Evolutionary conservation across 2,888 invertebrate species (phyloP), one percentile per base, ranked within the genome.

Genomic region (Encarsia formosa): DNA sequence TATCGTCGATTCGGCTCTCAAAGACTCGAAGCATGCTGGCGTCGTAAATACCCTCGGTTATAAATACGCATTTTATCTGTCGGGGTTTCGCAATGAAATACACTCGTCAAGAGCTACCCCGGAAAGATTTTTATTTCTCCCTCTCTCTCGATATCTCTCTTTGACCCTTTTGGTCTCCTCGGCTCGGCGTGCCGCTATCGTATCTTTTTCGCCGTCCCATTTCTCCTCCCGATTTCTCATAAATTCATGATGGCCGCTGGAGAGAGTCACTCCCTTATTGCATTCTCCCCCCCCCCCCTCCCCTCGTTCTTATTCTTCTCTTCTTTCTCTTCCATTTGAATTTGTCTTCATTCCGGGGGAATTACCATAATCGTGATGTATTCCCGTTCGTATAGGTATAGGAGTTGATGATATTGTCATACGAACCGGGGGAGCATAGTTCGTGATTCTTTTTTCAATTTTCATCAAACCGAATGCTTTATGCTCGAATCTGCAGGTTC

Each of bases 61-160:
- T 66, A 69, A 67, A 71, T 68, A 67, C 65, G 65, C 58, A 64
- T 68, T 67, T 67, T 64, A 68, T 66, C 65, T 62, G 61, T 62
- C 65, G 58, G 63, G 66, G 65, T 65, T 69, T 68, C 63, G 52
- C 63, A 65, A 67, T 69, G 66, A 70, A 68, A 68, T 69, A 70
- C 67, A 70, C 67, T 67, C 64, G 67, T 66, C 68, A 68, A 66
- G 62, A 65, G 66, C 66, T 65, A 59, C 53, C 52, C 58, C 61
- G 60, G 66, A 68, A 66, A 64, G 59, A 59, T 59, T 63, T 60
- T 58, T 51, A 56, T 51, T 34, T 19, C 35, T 3, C 24, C 16
- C 18, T 5, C 22, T 5, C 9, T 24, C 41, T 26, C 40, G 16
- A 15, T 19, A 9, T 29, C 22, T 43, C 29, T 41, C 41, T 31